Evolutionary conservation across 37 sponge, comb jelly and placozoan species (phyloP).

Genomic region (Eunapius fragilis): DNA sequence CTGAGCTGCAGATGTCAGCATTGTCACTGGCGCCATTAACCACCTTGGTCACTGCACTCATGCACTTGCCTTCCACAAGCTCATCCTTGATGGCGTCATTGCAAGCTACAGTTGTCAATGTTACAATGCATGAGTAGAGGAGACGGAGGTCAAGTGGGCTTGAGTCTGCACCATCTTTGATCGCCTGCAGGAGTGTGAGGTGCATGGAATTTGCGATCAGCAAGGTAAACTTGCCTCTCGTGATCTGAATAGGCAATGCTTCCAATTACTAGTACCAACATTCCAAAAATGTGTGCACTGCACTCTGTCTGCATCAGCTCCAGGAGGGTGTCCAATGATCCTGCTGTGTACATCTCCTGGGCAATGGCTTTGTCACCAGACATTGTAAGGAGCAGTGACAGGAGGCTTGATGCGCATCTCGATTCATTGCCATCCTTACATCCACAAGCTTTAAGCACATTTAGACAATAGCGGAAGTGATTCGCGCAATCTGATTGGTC

Average conservation of each 20-base stretch:
- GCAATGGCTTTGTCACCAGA: slow-evolving; percentile 73
- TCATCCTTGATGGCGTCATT: slow-evolving; percentile 67
- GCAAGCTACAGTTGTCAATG: slow-evolving; percentile 74
- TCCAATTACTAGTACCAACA: slow-evolving; percentile 61
- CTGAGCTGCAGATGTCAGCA: slow-evolving; percentile 56
- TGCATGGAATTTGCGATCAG: slow-evolving; percentile 42
- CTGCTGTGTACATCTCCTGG: slow-evolving; percentile 32
- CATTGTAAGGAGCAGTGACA: slow-evolving; percentile 59
- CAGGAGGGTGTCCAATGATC: slow-evolving; percentile 41
- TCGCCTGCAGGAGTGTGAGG: slow-evolving; percentile 15
- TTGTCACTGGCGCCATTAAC: slow-evolving; percentile 19
- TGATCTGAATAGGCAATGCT: slow-evolving; percentile 65
- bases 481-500: too few species aligned
- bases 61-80: slow-evolving; percentile 48
- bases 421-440: slow-evolving; percentile 42
- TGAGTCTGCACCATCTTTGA: slow-evolving; percentile 9
- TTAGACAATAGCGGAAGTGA: too few species aligned
- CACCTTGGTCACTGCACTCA: slow-evolving; percentile 34
- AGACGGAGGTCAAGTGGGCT: slow-evolving; percentile 7
- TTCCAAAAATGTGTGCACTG: slow-evolving; percentile 7
- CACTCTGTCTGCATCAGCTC: slow-evolving; percentile 16
- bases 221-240: slow-evolving; percentile 42
- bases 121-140: slow-evolving; percentile 66
- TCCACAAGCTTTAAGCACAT: slow-evolving; percentile 9
- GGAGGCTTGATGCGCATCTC: slow-evolving; percentile 44